These are phyloP conservation scores for Euphonia xanthogaster DNA, from an alignment of 2,797 vertebrate species.

Conservation along the genomic window DNA sequence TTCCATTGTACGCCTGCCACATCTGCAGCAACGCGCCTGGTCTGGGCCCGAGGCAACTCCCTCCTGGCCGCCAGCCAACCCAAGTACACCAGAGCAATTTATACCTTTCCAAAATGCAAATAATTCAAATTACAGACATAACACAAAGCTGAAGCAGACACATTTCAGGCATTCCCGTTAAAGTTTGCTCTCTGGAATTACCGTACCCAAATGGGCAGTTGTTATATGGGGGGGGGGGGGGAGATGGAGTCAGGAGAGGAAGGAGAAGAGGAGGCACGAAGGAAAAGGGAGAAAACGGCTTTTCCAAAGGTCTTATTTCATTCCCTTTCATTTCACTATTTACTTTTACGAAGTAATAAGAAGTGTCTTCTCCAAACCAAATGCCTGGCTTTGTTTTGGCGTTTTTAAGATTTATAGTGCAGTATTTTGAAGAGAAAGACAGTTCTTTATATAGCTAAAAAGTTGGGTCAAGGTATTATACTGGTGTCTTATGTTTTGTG, in stretches of 20 bases:
- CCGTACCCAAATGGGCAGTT: constrained; percentile 54
- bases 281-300: constrained; percentile 14
- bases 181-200: constrained; percentile 55
- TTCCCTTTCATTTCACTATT: constrained; percentile 32
- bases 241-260: not conserved
- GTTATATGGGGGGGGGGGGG: not conserved
- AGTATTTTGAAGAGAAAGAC: not conserved
- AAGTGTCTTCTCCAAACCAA: constrained; percentile 29
- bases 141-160: constrained; percentile 73
- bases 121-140: constrained; percentile 76
- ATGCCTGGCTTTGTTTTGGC: not conserved
- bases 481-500: not conserved
- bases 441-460: not conserved
- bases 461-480: not conserved
- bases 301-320: constrained; percentile 46
- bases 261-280: constrained; percentile 9
- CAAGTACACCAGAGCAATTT: constrained; percentile 74
- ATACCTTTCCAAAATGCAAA: constrained; percentile 79
- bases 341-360: constrained; percentile 24
- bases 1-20: constrained; percentile 84
- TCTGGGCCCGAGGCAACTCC: constrained; percentile 75
- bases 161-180: constrained; percentile 74
- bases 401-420: not conserved
- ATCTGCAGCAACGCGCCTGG: constrained; percentile 82
- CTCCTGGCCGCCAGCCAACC: constrained; percentile 65